Conservation (phyloP, 2,113 vertebrate species). For the Leucosticte australis region DNA sequence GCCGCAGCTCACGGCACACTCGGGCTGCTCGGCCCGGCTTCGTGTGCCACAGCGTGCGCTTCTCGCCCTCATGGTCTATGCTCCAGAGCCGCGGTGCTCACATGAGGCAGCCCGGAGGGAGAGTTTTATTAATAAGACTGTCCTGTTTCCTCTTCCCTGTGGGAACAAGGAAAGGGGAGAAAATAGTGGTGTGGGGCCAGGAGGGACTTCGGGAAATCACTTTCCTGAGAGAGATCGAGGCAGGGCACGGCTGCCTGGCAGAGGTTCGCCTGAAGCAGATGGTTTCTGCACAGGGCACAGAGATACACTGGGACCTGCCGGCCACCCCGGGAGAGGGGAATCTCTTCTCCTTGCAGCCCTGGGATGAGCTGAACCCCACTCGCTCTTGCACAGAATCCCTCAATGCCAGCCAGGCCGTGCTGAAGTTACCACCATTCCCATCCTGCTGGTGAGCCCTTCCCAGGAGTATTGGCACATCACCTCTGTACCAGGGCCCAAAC, state of each 20-base stretch:
- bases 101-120: neutral
- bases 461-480: fast-evolving
- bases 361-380: fast-evolving
- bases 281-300: neutral
- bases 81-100: fast-evolving
- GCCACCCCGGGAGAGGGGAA: neutral
- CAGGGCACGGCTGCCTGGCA: neutral
- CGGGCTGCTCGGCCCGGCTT: fast-evolving
- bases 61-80: fast-evolving
- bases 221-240: neutral
- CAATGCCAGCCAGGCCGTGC: fast-evolving
- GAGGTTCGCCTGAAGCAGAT: neutral
- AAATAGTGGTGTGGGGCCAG: neutral
- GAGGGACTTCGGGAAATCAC: neutral
- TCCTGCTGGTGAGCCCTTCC: neutral
- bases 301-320: fast-evolving
- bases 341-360: neutral
- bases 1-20: fast-evolving
- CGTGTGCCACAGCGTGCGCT: fast-evolving
- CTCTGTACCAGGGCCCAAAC: neutral
- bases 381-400: neutral
- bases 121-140: neutral
- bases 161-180: neutral
- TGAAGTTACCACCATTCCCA: neutral
- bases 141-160: neutral